Evolutionary conservation across 2,113 vertebrate species (phyloP).

Genomic region (Bubo blakistoni): DNA sequence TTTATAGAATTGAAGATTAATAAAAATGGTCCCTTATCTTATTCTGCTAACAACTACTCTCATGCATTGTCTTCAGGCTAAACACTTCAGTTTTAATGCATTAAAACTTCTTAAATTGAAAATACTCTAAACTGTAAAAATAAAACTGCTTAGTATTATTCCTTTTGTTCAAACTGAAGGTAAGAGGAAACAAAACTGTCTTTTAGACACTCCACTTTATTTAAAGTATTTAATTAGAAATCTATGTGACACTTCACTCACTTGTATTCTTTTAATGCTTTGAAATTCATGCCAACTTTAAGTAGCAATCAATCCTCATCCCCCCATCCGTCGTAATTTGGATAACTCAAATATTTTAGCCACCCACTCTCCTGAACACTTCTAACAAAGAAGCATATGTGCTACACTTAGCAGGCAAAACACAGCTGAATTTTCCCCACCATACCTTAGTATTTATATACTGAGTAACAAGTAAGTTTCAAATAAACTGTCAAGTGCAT

Average conservation of each 20-base stretch:
- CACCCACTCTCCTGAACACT: constrained; percentile 45
- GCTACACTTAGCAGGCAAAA: constrained; percentile 42
- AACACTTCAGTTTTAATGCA: background rate
- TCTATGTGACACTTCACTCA: background rate
- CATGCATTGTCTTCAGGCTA: background rate
- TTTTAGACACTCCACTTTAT: background rate
- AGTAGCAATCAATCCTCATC: constrained; percentile 11
- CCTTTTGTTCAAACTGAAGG: background rate
- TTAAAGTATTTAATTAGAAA: constrained; percentile 19
- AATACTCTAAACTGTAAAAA: background rate
- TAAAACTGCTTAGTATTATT: background rate
- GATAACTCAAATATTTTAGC: constrained; percentile 59
- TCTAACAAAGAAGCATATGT: constrained; percentile 58
- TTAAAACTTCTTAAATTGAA: background rate
- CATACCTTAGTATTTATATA: background rate
- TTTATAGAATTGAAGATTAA: background rate
- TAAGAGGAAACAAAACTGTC: background rate
- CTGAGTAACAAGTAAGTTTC: background rate
- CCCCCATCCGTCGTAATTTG: background rate
- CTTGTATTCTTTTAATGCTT: background rate
- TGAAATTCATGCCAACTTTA: constrained; percentile 38
- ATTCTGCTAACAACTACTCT: background rate
- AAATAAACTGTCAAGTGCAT: background rate
- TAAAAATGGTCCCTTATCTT: background rate
- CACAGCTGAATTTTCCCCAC: background rate